Conservation (phyloP, 2,797 vertebrate genomes). For the Heterohyrax brucei region DNA sequence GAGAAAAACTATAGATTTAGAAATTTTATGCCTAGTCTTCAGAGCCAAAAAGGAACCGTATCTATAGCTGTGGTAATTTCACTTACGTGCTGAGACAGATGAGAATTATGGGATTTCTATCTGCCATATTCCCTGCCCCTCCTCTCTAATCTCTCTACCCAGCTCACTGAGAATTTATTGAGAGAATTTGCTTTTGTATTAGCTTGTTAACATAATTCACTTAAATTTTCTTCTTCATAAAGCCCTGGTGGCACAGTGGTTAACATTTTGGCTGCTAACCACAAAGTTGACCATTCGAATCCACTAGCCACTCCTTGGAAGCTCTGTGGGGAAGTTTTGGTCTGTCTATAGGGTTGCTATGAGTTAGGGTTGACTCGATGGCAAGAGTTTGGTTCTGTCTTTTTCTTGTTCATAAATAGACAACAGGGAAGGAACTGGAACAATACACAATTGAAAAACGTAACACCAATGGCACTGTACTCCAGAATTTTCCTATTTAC, state of each 20-base stretch:
- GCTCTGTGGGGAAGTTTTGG: too few relatives aligned
- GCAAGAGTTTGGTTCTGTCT: too few relatives aligned
- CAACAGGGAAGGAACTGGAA: neutral
- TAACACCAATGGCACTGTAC: neutral
- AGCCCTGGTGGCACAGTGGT: too few relatives aligned
- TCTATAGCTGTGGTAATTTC: neutral
- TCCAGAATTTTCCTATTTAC: conserved; percentile 11
- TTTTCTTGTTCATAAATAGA: neutral
- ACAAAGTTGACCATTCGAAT: too few relatives aligned
- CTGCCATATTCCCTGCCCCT: neutral
- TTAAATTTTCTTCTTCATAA: neutral
- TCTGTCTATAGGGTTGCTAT: too few relatives aligned
- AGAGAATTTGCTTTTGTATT: neutral
- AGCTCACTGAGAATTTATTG: neutral
- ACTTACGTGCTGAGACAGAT: neutral
- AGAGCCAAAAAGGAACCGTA: neutral
- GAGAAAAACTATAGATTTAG: neutral
- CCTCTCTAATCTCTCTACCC: neutral
- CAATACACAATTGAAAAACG: conserved; percentile 18
- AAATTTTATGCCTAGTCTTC: neutral
- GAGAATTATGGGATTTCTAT: neutral
- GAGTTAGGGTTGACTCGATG: too few relatives aligned
- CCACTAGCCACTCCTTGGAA: too few relatives aligned
- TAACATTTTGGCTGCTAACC: too few relatives aligned
- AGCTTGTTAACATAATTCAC: neutral